Evolutionary conservation across 2,888 invertebrate species (phyloP).

Genomic region (Ametastegia equiseti): DNA sequence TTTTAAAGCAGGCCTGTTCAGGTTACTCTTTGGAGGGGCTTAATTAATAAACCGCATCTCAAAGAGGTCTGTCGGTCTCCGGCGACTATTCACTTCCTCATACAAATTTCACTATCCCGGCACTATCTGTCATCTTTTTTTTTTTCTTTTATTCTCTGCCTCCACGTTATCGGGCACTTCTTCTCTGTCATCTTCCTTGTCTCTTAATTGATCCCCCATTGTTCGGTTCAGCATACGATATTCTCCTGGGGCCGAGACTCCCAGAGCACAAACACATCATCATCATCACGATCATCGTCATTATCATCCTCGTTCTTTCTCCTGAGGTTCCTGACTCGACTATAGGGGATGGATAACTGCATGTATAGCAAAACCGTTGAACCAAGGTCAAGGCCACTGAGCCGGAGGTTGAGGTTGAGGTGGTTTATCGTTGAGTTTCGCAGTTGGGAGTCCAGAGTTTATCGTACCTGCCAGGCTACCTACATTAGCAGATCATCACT

Average conservation of each 20-base stretch:
- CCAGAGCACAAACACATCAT: background rate
- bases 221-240: no score
- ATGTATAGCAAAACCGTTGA: background rate
- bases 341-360: background rate
- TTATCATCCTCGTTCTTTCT: background rate
- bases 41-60: background rate
- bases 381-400: conserved; percentile 29
- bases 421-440: conserved; percentile 9
- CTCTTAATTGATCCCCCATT: no score
- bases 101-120: background rate
- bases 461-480: background rate
- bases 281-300: background rate
- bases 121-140: background rate
- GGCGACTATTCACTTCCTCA: background rate
- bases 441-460: background rate
- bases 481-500: background rate
- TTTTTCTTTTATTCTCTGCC: background rate
- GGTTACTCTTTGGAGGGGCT: background rate
- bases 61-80: background rate
- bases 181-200: no score
- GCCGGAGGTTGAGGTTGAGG: conserved; percentile 19
- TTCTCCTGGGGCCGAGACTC: background rate
- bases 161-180: background rate
- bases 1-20: conserved; percentile 5
- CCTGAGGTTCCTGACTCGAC: background rate